Conservation (phyloP, 2,888 invertebrate species). For the Masnerella sp. region DNA sequence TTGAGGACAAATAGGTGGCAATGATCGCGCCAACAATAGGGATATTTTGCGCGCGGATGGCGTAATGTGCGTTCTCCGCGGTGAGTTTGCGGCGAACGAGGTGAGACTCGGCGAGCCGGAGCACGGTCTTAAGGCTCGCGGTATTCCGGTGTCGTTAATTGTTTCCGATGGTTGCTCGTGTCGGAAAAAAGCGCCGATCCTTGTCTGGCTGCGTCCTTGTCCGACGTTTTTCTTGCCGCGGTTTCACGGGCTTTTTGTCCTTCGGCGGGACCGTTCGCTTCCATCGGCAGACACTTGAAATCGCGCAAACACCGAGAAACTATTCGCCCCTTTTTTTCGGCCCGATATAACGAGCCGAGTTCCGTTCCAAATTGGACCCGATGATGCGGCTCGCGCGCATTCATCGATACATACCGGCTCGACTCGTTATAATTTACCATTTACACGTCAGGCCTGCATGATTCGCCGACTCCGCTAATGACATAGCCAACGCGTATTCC, state of each 20-base stretch:
- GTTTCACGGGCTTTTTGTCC: constrained; percentile 48
- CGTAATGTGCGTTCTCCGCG: constrained; percentile 34
- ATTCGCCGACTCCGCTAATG: constrained; percentile 41
- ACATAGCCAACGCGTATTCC: constrained; percentile 30
- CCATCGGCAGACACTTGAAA: constrained; percentile 51
- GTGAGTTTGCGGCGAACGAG: constrained; percentile 46
- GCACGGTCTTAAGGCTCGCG: constrained; percentile 31
- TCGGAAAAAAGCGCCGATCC: constrained; percentile 48
- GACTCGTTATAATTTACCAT: constrained; percentile 49
- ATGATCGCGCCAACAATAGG: constrained; percentile 45
- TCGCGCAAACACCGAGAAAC: constrained; percentile 47
- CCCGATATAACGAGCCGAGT: constrained; percentile 53
- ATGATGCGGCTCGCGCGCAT: constrained; percentile 54
- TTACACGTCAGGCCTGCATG: constrained; percentile 49
- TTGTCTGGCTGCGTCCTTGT: constrained; percentile 6
- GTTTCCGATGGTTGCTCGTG: constrained; percentile 58
- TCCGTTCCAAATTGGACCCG: constrained; percentile 56
- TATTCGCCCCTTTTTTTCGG: constrained; percentile 24
- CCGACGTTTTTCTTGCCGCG: constrained; percentile 31
- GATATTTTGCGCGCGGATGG: constrained; percentile 42
- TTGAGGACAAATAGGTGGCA: constrained; percentile 32
- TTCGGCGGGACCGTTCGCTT: constrained; percentile 52
- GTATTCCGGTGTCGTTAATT: constrained; percentile 58
- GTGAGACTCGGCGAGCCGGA: constrained; percentile 34
- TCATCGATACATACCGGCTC: constrained; percentile 39